These are phyloP conservation scores for Ageneiosus marmoratus DNA, from an alignment of 2,113 vertebrate genomes.

Conservation along the genomic window DNA sequence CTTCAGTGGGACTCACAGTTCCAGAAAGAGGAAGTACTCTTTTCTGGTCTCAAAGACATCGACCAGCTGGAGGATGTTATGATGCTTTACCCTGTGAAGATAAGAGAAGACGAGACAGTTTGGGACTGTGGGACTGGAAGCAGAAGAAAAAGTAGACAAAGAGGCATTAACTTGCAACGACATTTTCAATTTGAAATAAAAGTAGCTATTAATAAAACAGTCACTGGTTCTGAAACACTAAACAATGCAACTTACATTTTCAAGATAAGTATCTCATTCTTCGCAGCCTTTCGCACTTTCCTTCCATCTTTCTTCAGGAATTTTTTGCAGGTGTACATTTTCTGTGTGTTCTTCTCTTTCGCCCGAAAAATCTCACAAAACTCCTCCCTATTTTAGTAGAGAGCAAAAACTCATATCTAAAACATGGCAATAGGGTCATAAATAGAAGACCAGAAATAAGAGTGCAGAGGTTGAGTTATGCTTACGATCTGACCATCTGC, in stretches of 20 bases:
- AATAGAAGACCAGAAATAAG: not conserved
- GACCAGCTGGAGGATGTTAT: conserved; percentile 95
- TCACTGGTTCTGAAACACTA: not conserved
- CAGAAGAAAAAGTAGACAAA: conserved; percentile 31
- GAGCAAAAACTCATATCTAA: not conserved
- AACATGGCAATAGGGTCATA: not conserved
- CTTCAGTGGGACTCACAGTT: conserved; percentile 84
- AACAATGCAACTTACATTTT: conserved; percentile 81
- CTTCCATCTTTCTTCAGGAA: conserved; percentile 96
- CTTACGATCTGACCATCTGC: conserved; percentile 97
- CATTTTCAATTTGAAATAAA: not conserved
- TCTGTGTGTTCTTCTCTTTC: conserved; percentile 93
- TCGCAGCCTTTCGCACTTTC: conserved; percentile 96
- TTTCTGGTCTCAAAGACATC: conserved; percentile 97
- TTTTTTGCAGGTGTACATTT: conserved; percentile 98
- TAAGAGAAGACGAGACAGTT: conserved; percentile 33
- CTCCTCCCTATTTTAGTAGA: conserved; percentile 83
- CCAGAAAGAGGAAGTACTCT: conserved; percentile 97
- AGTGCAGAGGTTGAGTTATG: conserved; percentile 49
- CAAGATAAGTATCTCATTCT: conserved; percentile 97
- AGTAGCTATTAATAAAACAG: not conserved
- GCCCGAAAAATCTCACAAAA: conserved; percentile 98
- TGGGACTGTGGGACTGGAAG: conserved; percentile 43
- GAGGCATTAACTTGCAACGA: conserved; percentile 13
- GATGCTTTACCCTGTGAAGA: conserved; percentile 90